phyloP scores from a whole-genome alignment of 2,888 invertebrate species.

The Tenthredo amoena region DNA sequence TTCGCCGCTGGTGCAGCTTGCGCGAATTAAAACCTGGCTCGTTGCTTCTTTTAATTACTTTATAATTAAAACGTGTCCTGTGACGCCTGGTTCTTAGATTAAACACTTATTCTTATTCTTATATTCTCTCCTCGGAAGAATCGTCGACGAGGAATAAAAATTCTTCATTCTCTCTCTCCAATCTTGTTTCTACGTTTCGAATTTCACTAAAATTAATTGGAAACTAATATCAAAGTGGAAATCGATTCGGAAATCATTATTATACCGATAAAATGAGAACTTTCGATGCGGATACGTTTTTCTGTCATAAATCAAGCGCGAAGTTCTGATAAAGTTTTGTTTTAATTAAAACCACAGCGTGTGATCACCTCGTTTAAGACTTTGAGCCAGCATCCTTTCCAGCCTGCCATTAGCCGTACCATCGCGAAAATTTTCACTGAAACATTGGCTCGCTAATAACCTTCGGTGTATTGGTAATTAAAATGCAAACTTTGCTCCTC shows the following conservation, averaged over 20 bases:
- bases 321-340: conserved; percentile 64
- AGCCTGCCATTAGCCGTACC: conserved; percentile 20
- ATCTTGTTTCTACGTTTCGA: not conserved
- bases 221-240: not conserved
- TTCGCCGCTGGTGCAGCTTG: conserved; percentile 61
- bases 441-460: conserved; percentile 68
- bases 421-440: conserved; percentile 67
- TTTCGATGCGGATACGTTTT: not conserved
- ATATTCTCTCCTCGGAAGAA: not conserved
- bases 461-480: conserved; percentile 68
- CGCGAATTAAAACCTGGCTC: conserved; percentile 48
- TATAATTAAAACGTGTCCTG: conserved; percentile 50
- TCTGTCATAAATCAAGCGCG: not conserved
- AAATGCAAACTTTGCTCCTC: conserved; percentile 1
- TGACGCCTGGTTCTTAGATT: conserved; percentile 47
- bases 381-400: conserved; percentile 48
- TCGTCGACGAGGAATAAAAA: not conserved
- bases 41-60: conserved; percentile 51
- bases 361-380: conserved; percentile 67
- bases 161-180: not conserved
- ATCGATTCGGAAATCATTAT: not conserved
- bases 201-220: not conserved
- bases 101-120: conserved; percentile 39
- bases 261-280: not conserved
- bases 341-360: conserved; percentile 74